Evolutionary conservation across 1,140 invertebrate species (phyloP).

Genomic region (Diprion similis): DNA sequence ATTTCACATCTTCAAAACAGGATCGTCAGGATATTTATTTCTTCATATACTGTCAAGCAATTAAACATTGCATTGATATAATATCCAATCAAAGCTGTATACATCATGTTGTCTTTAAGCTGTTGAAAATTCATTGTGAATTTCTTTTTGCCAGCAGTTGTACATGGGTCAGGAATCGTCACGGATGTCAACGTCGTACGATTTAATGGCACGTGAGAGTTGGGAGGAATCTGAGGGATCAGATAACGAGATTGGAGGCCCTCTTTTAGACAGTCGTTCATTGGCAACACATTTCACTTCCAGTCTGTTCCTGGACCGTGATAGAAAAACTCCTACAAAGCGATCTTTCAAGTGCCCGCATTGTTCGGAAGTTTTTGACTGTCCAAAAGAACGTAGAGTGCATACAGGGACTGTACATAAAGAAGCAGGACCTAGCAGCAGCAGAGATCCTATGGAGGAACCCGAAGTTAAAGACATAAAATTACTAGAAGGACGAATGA

Average conservation of each 20-base stretch:
- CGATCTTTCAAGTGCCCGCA: conserved; percentile 65
- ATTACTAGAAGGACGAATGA: conserved; percentile 53
- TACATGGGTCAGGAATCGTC: conserved; percentile 65
- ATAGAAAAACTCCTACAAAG: conserved; percentile 56
- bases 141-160: conserved; percentile 53
- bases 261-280: conserved; percentile 55
- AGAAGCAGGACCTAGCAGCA: conserved; percentile 59
- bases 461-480: conserved; percentile 58
- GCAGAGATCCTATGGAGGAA: conserved; percentile 44
- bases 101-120: conserved; percentile 23
- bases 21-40: background rate
- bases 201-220: conserved; percentile 70
- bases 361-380: conserved; percentile 69
- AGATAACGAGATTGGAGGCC: conserved; percentile 61
- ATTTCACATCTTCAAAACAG: background rate
- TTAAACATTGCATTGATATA: background rate
- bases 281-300: conserved; percentile 59
- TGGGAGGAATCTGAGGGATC: conserved; percentile 74
- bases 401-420: conserved; percentile 64
- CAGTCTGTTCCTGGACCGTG: conserved; percentile 58
- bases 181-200: conserved; percentile 68
- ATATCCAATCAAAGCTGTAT: conserved; percentile 1
- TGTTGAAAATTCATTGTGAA: conserved; percentile 16
- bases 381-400: conserved; percentile 70
- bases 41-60: too few species aligned